These are phyloP conservation scores for Nipponacmea schrenckii DNA, from an alignment of 2,888 invertebrate genomes.

Conservation along the genomic window DNA sequence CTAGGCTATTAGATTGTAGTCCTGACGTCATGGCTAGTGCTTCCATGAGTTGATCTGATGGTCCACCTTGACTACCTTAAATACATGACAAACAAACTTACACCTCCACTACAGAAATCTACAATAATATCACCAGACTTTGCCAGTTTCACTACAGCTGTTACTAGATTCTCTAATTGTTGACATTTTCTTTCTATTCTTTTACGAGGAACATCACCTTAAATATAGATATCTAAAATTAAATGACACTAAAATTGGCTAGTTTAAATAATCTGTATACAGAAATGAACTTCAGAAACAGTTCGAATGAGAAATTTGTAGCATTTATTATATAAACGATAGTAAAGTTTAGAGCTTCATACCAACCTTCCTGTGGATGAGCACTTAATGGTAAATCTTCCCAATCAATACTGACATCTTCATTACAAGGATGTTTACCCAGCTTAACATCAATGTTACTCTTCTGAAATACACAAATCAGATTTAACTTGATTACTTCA, in stretches of 20 bases:
- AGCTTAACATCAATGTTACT: constrained; percentile 33
- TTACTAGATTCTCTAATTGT: constrained; percentile 85
- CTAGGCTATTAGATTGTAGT: too few species aligned
- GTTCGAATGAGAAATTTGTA: not conserved
- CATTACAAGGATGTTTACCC: constrained; percentile 48
- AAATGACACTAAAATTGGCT: not conserved
- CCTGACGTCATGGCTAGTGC: too few species aligned
- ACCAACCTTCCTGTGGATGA: constrained; percentile 72
- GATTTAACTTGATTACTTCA: not conserved
- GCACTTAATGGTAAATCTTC: constrained; percentile 77
- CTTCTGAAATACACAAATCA: constrained; percentile 64
- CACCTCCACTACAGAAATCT: constrained; percentile 92
- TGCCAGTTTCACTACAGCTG: constrained; percentile 80
- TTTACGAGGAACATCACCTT: constrained; percentile 76
- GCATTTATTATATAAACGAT: too few species aligned
- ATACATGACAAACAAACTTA: constrained; percentile 24
- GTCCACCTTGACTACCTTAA: too few species aligned
- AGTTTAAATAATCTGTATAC: too few species aligned
- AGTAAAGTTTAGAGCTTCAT: too few species aligned
- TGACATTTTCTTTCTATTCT: constrained; percentile 83
- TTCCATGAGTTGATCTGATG: not conserved
- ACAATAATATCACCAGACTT: constrained; percentile 78
- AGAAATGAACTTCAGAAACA: not conserved
- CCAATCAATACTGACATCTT: constrained; percentile 74
- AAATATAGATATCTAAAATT: not conserved